Evolutionary conservation across 2,888 invertebrate species (phyloP).

Genomic region (Meghimatium bilineatum): DNA sequence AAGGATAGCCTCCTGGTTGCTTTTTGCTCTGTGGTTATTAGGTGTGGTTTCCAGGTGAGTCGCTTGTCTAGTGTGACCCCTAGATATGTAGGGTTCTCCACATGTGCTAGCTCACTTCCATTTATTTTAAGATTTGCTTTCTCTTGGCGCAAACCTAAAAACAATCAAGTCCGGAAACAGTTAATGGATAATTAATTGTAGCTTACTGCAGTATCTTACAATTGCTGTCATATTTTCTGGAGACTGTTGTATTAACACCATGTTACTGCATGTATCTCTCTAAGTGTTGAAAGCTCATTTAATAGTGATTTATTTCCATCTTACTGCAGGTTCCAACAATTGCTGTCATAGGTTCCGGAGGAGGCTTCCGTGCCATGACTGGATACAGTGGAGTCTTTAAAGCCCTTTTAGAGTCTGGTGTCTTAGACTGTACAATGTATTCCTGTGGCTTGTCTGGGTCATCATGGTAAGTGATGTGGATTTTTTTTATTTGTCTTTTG

Average conservation of each 20-base stretch:
- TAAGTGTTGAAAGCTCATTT: too few species aligned
- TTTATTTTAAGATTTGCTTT: too few species aligned
- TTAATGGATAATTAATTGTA: background rate
- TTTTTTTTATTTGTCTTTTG: background rate
- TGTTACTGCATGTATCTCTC: too few species aligned
- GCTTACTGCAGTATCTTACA: conserved; percentile 51
- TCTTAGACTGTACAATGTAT: conserved; percentile 77
- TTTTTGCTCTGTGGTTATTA: too few species aligned
- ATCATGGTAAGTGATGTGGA: conserved; percentile 73
- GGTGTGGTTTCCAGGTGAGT: too few species aligned
- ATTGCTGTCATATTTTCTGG: conserved; percentile 78
- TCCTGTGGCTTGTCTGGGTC: conserved; percentile 78
- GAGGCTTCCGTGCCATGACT: conserved; percentile 78
- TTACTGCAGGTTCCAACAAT: conserved; percentile 76
- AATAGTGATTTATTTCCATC: background rate
- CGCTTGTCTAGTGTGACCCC: too few species aligned
- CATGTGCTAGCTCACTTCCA: too few species aligned
- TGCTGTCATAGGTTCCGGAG: conserved; percentile 78
- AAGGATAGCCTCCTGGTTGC: too few species aligned
- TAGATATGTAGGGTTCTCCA: too few species aligned
- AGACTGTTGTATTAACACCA: too few species aligned
- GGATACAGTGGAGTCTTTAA: conserved; percentile 77
- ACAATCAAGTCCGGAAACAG: too few species aligned
- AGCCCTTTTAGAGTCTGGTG: conserved; percentile 75
- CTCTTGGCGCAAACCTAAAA: too few species aligned